Conservation (phyloP, 2,113 vertebrate genomes). For the Aspiorhynchus laticeps region DNA sequence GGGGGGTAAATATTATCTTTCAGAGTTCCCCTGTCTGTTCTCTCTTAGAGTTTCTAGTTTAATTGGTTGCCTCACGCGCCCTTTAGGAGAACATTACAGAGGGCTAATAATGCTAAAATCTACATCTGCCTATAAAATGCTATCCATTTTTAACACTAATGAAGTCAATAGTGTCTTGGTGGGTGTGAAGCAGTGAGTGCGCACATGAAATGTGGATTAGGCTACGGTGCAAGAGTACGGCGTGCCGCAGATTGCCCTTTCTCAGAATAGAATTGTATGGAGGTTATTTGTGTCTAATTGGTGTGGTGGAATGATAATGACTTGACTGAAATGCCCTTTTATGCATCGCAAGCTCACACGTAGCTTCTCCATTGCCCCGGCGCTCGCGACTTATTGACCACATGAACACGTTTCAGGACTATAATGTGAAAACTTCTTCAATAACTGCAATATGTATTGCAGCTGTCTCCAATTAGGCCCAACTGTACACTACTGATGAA, state of each 20-base stretch:
- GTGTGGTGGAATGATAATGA: slow-evolving; percentile 77
- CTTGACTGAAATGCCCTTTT: slow-evolving; percentile 76
- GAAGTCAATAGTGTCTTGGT: slow-evolving; percentile 72
- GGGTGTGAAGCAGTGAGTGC: slow-evolving; percentile 48
- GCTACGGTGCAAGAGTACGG: background rate
- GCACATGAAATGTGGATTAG: slow-evolving; percentile 38
- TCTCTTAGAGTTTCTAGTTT: slow-evolving; percentile 64
- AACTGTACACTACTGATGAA: background rate
- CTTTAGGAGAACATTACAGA: slow-evolving; percentile 78
- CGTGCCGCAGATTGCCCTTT: slow-evolving; percentile 22
- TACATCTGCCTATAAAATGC: slow-evolving; percentile 77
- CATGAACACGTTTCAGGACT: slow-evolving; percentile 32
- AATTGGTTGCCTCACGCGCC: slow-evolving; percentile 75
- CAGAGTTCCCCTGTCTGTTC: slow-evolving; percentile 4
- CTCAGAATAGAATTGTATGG: slow-evolving; percentile 52
- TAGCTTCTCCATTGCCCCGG: slow-evolving; percentile 53
- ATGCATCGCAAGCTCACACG: slow-evolving; percentile 64
- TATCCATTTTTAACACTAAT: slow-evolving; percentile 79
- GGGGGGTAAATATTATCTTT: slow-evolving; percentile 62
- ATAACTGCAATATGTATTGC: slow-evolving; percentile 62
- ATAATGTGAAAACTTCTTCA: slow-evolving; percentile 46
- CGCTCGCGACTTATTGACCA: slow-evolving; percentile 66
- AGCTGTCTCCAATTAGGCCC: slow-evolving; percentile 30
- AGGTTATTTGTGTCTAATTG: slow-evolving; percentile 80
- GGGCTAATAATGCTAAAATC: slow-evolving; percentile 79